phyloP scores from a whole-genome alignment of 2,888 invertebrate species.

The Ethmia dodecea region DNA sequence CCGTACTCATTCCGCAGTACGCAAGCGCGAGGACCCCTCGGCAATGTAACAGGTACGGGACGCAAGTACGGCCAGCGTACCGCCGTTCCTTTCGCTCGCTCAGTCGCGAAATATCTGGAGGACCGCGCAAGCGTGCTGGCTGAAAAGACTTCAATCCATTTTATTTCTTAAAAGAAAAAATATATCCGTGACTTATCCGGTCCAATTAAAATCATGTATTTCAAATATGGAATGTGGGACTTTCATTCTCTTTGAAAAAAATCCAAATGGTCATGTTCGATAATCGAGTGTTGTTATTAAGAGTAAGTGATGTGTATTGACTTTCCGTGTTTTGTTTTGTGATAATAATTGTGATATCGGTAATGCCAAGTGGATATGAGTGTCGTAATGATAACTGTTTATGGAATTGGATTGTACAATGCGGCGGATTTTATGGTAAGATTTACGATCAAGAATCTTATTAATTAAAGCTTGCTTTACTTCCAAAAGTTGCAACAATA shows the following conservation, averaged over 20 bases:
- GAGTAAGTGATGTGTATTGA: constrained; percentile 50
- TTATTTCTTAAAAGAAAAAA: constrained; percentile 28
- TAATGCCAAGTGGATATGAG: constrained; percentile 63
- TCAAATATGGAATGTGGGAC: constrained; percentile 30
- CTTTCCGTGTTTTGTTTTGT: constrained; percentile 63
- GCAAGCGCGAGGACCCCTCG: constrained; percentile 44
- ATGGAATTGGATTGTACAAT: constrained; percentile 65
- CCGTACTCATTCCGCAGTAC: constrained; percentile 25
- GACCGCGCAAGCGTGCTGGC: constrained; percentile 54
- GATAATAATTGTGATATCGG: constrained; percentile 54
- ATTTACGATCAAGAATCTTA: constrained; percentile 5
- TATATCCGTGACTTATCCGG: constrained; percentile 34
- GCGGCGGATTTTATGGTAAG: constrained; percentile 57
- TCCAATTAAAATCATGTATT: constrained; percentile 22
- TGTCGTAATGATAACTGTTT: constrained; percentile 65
- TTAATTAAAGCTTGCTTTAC: too few species aligned
- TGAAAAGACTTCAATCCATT: constrained; percentile 23
- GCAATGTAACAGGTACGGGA: constrained; percentile 49
- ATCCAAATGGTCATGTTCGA: constrained; percentile 24
- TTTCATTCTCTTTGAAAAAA: constrained; percentile 19
- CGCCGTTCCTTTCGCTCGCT: constrained; percentile 33
- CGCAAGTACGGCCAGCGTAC: neutral
- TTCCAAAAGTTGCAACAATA: too few species aligned
- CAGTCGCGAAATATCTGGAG: constrained; percentile 54
- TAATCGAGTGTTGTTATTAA: constrained; percentile 28